Evolutionary conservation across 2,888 invertebrate genomes (phyloP), one percentile per base, ranked within the genome.

Genomic region (Vannuccia rotundouncinata): DNA sequence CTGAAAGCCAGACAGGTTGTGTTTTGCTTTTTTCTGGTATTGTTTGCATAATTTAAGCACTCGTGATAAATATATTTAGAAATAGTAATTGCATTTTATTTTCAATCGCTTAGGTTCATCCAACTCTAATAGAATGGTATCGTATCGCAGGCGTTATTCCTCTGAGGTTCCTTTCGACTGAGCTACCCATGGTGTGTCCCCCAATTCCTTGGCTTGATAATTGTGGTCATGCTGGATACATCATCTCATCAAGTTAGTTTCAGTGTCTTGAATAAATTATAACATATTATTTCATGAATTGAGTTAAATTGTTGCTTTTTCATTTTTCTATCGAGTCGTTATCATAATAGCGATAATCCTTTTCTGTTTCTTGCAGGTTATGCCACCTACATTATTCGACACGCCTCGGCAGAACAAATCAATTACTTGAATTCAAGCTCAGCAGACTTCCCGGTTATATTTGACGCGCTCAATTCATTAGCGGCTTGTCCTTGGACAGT

Each of bases 41-140:
- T n/a, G n/a, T n/a, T n/a, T n/a, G n/a, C n/a, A n/a, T n/a, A n/a
- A n/a, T n/a, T n/a, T n/a, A n/a, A n/a, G n/a, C n/a, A n/a, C n/a
- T n/a, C n/a, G n/a, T n/a, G n/a, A n/a, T n/a, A n/a, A n/a, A n/a
- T n/a, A n/a, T n/a, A n/a, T n/a, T n/a, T n/a, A n/a, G n/a, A n/a
- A n/a, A n/a, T n/a, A n/a, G n/a, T n/a, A n/a, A n/a, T n/a, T n/a
- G n/a, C n/a, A n/a, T n/a, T n/a, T n/a, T n/a, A n/a, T n/a, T n/a
- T n/a, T n/a, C n/a, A n/a, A n/a, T n/a, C n/a, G n/a, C n/a, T n/a
- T 93, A 95, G 90, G 93, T 95, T 30, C 95, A 95, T 90, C 94
- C 95, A 0, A 88, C 91, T 73, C 86, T 95, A 78, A 89, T 91
- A 27, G 91, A 91, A 83, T 87, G 94, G 80, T 92, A 92, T 87